Conservation (phyloP, 2,888 invertebrate species). For the Gryllus longicercus region DNA sequence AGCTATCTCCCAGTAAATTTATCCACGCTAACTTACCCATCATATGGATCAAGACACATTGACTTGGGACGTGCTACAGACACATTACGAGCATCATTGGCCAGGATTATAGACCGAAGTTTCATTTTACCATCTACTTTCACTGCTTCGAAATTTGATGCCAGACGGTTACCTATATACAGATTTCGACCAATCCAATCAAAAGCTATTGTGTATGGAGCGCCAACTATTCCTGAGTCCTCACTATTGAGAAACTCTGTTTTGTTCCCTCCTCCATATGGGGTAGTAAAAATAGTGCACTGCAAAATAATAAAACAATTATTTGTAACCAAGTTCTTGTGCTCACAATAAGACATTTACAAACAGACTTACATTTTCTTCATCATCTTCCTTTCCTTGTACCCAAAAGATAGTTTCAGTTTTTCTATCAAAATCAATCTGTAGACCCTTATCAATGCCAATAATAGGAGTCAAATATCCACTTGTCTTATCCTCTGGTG, state of each 20-base stretch:
- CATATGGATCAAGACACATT: constrained; percentile 86
- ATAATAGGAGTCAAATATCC: constrained; percentile 83
- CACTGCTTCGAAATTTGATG: constrained; percentile 87
- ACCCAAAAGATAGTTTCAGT: constrained; percentile 84
- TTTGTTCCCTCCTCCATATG: constrained; percentile 79
- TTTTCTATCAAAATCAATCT: constrained; percentile 87
- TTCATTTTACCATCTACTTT: constrained; percentile 80
- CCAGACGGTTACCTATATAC: constrained; percentile 84
- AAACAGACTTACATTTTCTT: constrained; percentile 47
- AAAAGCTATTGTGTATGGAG: constrained; percentile 87
- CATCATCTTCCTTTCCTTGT: constrained; percentile 64
- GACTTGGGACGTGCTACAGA: constrained; percentile 86
- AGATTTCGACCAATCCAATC: constrained; percentile 97
- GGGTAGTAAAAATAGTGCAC: constrained; percentile 81
- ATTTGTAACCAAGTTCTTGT: not conserved
- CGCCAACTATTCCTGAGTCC: constrained; percentile 83
- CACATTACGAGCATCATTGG: constrained; percentile 80
- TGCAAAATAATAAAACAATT: constrained; percentile 44
- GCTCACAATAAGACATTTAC: constrained; percentile 22
- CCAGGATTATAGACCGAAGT: constrained; percentile 79
- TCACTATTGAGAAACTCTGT: constrained; percentile 71
- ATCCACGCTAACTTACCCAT: constrained; percentile 60
- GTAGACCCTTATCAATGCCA: constrained; percentile 80
- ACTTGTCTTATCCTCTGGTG: constrained; percentile 69
- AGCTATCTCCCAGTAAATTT: not conserved